Evolutionary conservation across 2,113 vertebrate genomes (phyloP).

Genomic region (Equus przewalskii): DNA sequence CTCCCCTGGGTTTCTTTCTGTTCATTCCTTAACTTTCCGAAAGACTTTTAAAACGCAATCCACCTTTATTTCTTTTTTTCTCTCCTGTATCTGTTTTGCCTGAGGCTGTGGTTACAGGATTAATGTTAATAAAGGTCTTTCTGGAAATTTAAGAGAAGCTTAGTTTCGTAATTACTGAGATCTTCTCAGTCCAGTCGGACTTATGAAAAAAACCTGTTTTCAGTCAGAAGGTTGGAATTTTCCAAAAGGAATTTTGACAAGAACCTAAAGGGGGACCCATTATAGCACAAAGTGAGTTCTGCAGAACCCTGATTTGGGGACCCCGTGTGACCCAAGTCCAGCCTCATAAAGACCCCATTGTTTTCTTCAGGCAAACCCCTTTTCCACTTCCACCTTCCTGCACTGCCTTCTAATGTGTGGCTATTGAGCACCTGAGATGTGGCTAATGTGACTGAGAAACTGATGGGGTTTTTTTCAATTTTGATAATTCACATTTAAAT

Average conservation of each 20-base stretch:
- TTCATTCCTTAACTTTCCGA: not conserved
- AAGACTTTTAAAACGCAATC: not conserved
- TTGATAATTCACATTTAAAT: not conserved
- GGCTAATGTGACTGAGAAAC: not conserved
- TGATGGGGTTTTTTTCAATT: not conserved
- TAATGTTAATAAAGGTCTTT: not conserved
- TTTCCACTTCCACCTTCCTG: not conserved
- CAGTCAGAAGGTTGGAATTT: not conserved
- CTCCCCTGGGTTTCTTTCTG: not conserved
- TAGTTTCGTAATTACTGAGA: not conserved
- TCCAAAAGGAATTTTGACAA: not conserved
- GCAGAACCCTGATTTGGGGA: not conserved
- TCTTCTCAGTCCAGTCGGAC: not conserved
- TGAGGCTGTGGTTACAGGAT: not conserved
- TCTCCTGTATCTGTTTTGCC: not conserved
- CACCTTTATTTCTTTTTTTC: not conserved
- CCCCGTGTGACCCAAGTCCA: not conserved
- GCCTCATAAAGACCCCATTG: not conserved
- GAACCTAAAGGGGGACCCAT: not conserved
- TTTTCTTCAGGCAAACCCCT: not conserved
- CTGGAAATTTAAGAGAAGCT: not conserved
- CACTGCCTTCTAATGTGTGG: accelerated
- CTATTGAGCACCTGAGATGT: not conserved
- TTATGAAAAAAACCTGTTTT: not conserved
- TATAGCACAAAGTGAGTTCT: not conserved